These are phyloP conservation scores for Suillia variegata DNA, from an alignment of 2,888 invertebrate species.

Conservation along the genomic window DNA sequence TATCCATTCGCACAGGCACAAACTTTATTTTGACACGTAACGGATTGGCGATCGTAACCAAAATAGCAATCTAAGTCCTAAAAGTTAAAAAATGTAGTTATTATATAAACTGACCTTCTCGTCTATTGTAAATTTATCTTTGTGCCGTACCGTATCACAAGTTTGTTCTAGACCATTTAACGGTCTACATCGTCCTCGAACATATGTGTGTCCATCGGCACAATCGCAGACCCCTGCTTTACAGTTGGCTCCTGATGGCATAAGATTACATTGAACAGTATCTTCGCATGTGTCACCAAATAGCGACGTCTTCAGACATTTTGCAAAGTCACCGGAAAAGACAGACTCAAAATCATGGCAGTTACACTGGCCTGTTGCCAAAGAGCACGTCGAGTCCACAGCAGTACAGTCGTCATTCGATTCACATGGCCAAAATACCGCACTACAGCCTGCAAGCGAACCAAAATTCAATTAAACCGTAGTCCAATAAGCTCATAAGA, in stretches of 20 bases:
- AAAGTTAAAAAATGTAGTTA: neutral
- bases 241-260: constrained; percentile 61
- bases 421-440: constrained; percentile 57
- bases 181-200: constrained; percentile 57
- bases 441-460: constrained; percentile 31
- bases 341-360: constrained; percentile 52
- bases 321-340: constrained; percentile 50
- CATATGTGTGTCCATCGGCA: constrained; percentile 57
- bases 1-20: constrained; percentile 60
- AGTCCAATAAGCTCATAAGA: too few relatives aligned
- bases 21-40: constrained; percentile 53
- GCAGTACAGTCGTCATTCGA: constrained; percentile 51
- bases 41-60: constrained; percentile 59
- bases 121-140: too few relatives aligned
- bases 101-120: too few relatives aligned
- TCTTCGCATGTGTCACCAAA: constrained; percentile 59
- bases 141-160: constrained; percentile 48
- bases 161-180: constrained; percentile 52
- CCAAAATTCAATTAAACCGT: too few relatives aligned
- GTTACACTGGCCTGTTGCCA: constrained; percentile 41
- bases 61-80: constrained; percentile 58
- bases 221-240: constrained; percentile 60
- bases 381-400: constrained; percentile 48
- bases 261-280: constrained; percentile 60
- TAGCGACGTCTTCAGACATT: constrained; percentile 57